A percentile compares a stretch with the other conserved stretches of the same genome.
Evolutionary conservation across 1,140 invertebrate species (phyloP).

Genomic region (Rhopalosiphum padi): DNA sequence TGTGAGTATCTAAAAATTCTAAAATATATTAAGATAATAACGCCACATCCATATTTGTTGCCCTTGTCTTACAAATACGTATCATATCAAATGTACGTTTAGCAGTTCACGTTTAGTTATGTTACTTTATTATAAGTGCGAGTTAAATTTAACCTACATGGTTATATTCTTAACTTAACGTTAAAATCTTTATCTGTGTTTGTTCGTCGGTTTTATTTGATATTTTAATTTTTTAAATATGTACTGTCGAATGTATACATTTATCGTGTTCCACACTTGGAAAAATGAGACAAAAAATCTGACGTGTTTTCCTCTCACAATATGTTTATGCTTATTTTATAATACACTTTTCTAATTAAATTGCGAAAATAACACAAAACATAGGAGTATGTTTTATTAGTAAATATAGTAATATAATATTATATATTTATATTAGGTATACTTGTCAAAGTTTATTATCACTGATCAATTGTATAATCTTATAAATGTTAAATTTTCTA

Average conservation of each 20-base stretch:
- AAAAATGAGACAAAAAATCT: not conserved
- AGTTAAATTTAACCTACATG: not conserved
- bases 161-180: not conserved
- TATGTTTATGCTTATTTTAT: not conserved
- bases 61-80: not conserved
- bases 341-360: not conserved
- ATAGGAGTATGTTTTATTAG: no score
- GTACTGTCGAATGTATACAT: not conserved
- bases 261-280: not conserved
- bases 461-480: no score
- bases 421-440: no score
- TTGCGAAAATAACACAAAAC: not conserved
- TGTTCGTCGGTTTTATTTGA: not conserved
- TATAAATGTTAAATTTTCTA: no score
- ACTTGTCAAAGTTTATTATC: no score
- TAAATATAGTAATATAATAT: no score
- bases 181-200: not conserved
- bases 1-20: not conserved
- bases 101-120: not conserved
- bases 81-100: not conserved
- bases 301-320: not conserved
- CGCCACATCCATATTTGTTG: not conserved
- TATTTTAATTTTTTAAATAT: not conserved
- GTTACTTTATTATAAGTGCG: not conserved
- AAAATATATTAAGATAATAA: not conserved